phyloP scores from a whole-genome alignment of 2,797 vertebrate genomes.

The Chelmon rostratus region DNA sequence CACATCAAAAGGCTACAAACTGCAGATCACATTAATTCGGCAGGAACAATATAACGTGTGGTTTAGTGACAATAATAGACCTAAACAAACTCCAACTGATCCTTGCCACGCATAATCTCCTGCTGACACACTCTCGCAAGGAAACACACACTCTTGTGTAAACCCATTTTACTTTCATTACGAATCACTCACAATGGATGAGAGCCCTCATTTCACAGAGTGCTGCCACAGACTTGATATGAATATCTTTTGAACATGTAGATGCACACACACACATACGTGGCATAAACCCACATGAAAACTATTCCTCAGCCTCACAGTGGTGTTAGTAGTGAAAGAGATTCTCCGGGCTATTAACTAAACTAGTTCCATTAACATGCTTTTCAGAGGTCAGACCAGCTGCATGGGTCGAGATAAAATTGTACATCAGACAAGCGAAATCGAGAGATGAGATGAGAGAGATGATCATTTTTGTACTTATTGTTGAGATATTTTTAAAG shows the following conservation, averaged over 20 bases:
- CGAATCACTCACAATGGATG: conserved; percentile 67
- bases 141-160: conserved; percentile 63
- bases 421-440: conserved; percentile 21
- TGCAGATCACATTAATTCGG: conserved; percentile 54
- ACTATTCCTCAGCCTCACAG: conserved; percentile 28
- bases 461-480: background rate
- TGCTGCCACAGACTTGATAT: conserved; percentile 47
- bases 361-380: conserved; percentile 33
- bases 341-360: conserved; percentile 23
- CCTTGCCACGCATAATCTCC: conserved; percentile 54
- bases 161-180: conserved; percentile 74
- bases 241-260: conserved; percentile 54
- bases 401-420: conserved; percentile 20
- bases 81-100: conserved; percentile 51
- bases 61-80: conserved; percentile 60
- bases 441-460: background rate
- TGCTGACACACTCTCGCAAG: conserved; percentile 35
- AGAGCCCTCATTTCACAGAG: conserved; percentile 68
- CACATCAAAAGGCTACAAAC: conserved; percentile 69
- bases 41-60: conserved; percentile 43
- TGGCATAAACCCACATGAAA: conserved; percentile 19
- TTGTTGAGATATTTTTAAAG: conserved; percentile 11
- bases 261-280: conserved; percentile 34
- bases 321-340: conserved; percentile 2
- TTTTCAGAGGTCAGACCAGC: conserved; percentile 42